phyloP scores from a whole-genome alignment of 2,113 vertebrate genomes.

The Microtus ochrogaster region DNA sequence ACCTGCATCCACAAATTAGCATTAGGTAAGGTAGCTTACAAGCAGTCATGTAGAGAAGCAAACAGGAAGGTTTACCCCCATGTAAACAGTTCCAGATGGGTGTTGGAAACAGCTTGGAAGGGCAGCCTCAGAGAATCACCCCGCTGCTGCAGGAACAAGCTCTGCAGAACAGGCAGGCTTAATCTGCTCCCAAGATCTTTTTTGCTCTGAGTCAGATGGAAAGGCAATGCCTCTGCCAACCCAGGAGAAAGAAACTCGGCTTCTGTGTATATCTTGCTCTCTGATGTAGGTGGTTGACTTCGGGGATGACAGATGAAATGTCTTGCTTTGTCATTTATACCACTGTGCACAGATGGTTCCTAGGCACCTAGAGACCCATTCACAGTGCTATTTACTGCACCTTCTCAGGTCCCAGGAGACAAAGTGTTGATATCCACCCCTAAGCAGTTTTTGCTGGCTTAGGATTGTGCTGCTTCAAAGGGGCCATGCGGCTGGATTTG shows the following conservation, averaged over 20 bases:
- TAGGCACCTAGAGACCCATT: constrained; percentile 61
- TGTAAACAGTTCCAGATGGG: constrained; percentile 69
- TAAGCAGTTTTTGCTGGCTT: constrained; percentile 69
- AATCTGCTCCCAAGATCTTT: constrained; percentile 29
- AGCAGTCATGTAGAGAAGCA: not conserved
- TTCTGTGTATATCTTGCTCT: constrained; percentile 48
- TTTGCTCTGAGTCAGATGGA: constrained; percentile 30
- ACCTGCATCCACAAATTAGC: constrained; percentile 15
- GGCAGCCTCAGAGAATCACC: constrained; percentile 16
- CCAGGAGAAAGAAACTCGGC: constrained; percentile 31
- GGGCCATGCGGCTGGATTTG: constrained; percentile 30
- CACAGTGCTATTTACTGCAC: constrained; percentile 49
- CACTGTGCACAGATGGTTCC: constrained; percentile 64
- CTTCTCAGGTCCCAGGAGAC: constrained; percentile 26
- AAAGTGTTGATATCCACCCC: constrained; percentile 70
- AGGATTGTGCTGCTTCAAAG: constrained; percentile 60
- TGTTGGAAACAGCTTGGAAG: constrained; percentile 62
- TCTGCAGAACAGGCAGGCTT: not conserved
- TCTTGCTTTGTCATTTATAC: constrained; percentile 67
- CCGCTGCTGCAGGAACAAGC: not conserved
- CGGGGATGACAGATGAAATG: constrained; percentile 67
- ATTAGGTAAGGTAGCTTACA: not conserved
- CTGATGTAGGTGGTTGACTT: constrained; percentile 58
- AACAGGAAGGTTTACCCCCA: constrained; percentile 54
- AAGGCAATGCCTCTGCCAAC: constrained; percentile 19